Conservation (phyloP, 2,797 vertebrate genomes). For the Anabacerthia variegaticeps region DNA sequence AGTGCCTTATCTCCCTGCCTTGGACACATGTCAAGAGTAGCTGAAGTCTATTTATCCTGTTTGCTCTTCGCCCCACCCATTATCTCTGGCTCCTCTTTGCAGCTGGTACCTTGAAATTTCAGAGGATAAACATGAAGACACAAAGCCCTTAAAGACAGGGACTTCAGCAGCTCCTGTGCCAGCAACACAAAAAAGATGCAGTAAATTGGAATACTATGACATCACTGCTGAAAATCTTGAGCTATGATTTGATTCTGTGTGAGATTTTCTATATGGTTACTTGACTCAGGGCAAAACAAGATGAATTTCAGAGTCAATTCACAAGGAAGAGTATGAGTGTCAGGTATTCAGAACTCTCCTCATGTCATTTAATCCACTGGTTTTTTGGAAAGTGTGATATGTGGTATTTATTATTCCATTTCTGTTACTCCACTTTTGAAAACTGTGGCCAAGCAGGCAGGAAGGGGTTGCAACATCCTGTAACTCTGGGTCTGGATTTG, state of each 20-base stretch:
- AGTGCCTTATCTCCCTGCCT: not conserved
- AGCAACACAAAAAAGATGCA: not conserved
- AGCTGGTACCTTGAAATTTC: not conserved
- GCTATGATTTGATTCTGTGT: not conserved
- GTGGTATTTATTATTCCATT: not conserved
- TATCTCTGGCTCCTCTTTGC: not conserved
- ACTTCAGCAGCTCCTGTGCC: not conserved
- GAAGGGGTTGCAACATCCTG: not conserved
- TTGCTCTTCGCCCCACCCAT: not conserved
- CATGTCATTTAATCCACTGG: not conserved
- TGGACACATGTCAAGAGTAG: not conserved
- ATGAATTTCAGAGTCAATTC: not conserved
- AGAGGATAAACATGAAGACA: not conserved
- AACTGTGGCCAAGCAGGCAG: not conserved
- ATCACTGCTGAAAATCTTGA: not conserved
- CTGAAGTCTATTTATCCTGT: constrained; percentile 11
- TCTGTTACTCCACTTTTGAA: not conserved
- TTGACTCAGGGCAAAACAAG: not conserved
- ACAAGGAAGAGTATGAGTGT: not conserved
- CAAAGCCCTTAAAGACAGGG: not conserved
- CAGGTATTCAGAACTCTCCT: not conserved
- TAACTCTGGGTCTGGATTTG: not conserved
- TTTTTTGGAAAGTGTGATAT: not conserved
- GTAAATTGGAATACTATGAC: not conserved
- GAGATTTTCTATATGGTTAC: not conserved